Evolutionary conservation across 1,140 invertebrate genomes (phyloP), one percentile per base, ranked within the genome.

Genomic region (Sinella curviseta): DNA sequence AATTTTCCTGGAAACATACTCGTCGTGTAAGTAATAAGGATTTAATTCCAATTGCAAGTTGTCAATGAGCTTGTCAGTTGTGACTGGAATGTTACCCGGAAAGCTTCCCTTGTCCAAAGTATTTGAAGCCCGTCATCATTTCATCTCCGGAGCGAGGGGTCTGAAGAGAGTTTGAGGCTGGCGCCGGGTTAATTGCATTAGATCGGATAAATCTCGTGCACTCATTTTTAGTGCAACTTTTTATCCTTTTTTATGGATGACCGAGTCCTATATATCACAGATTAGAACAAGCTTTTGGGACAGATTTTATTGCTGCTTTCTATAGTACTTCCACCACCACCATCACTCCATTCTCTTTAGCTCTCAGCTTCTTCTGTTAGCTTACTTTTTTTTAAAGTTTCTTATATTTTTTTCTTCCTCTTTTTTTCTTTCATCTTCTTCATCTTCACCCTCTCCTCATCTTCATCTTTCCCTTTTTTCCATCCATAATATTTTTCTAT

Each of bases 151-250:
- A 30, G 65, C 8, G 20, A 48, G 39, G n/a, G n/a, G n/a, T n/a
- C n/a, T n/a, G n/a, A 48, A 8, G 39, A 48, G 8, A 12, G 39
- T 20, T 48, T 8, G 26, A 30, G 65, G 12, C 65, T 70, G 65
- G 65, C 65, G 65, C 65, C 65, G 65, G 65, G 31, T 70, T 70
- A 70, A 70, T 70, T 70, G 65, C 65, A 70, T 70, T 70, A 65
- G 16, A 70, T 70, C 65, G 65, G 65, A 70, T 30, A 33, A 70
- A 70, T n/a, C 57, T 60, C 57, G 26, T 33, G 31, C 65, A 60
- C 31, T 31, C 65, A 70, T 33, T 70, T 60, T 70, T 31, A 30
- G 26, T 3, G 28, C 12, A 70, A 30, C 31, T 30, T 70, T 70
- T 70, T 70, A 70, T 70, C 65, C 31, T 31, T 70, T 65, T 70